Percentiles rank a stretch among this genome's conserved stretches.
These are phyloP conservation scores for Argyra leucocephala DNA, from an alignment of 2,888 invertebrate genomes.

Conservation along the genomic window DNA sequence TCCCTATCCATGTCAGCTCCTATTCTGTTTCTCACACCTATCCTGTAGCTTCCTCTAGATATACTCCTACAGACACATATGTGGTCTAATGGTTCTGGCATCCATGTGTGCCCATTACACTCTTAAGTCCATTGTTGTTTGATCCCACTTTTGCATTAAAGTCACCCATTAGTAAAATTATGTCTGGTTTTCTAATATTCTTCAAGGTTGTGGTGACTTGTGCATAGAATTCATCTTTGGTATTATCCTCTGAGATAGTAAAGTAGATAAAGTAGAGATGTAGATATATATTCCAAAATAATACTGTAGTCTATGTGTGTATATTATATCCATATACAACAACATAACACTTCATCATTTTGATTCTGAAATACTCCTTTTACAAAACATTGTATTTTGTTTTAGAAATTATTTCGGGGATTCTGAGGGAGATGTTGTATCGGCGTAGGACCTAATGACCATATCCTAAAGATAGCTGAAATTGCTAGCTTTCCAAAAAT, in stretches of 20 bases:
- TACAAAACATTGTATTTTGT: too few species aligned
- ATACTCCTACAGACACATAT: background rate
- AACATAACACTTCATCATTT: too few species aligned
- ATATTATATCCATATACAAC: too few species aligned
- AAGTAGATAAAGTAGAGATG: too few species aligned
- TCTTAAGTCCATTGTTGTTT: slow-evolving; percentile 7
- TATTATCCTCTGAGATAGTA: slow-evolving; percentile 6
- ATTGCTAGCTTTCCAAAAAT: too few species aligned
- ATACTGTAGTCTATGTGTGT: too few species aligned
- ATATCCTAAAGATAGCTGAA: too few species aligned
- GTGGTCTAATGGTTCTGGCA: background rate
- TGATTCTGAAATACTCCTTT: too few species aligned
- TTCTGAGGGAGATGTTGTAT: too few species aligned
- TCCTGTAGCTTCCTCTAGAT: background rate
- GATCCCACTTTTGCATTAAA: slow-evolving; percentile 14
- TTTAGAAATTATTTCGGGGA: too few species aligned
- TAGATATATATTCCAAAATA: too few species aligned
- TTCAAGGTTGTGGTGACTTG: background rate
- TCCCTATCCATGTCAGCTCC: background rate
- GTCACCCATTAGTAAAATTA: slow-evolving; percentile 10
- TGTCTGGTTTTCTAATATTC: slow-evolving; percentile 7
- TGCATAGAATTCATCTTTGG: slow-evolving; percentile 10
- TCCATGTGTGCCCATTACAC: slow-evolving; percentile 10
- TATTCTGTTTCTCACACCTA: background rate
- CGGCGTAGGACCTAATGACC: too few species aligned